Evolutionary conservation across 2,888 invertebrate genomes (phyloP).

Genomic region (Mythimna lalbum): DNA sequence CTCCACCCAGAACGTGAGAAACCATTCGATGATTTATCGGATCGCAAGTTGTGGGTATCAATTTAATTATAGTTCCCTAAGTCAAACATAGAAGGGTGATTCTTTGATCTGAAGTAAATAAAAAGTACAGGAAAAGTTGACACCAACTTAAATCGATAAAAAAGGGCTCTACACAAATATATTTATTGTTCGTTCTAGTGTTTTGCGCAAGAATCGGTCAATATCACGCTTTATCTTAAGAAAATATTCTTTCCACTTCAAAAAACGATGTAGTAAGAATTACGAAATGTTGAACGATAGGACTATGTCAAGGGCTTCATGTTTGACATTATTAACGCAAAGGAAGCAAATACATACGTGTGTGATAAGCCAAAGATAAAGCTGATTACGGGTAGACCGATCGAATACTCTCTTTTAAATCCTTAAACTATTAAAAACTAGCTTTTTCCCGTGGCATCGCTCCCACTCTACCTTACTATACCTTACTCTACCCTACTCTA

Average conservation of each 20-base stretch:
- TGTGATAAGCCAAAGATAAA: slow-evolving; percentile 44
- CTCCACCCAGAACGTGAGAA: no score
- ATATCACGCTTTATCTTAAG: slow-evolving; percentile 17
- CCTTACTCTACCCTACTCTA: no score
- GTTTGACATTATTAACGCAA: slow-evolving; percentile 40
- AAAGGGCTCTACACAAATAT: neutral
- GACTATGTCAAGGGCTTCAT: slow-evolving; percentile 27
- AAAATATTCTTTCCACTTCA: slow-evolving; percentile 39
- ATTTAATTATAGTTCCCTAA: no score
- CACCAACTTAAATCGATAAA: neutral
- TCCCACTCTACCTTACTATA: no score
- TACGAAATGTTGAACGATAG: slow-evolving; percentile 43
- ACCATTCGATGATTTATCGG: neutral
- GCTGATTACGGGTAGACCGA: slow-evolving; percentile 17
- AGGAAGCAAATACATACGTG: slow-evolving; percentile 17
- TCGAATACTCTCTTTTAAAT: slow-evolving; percentile 22
- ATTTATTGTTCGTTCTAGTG: neutral
- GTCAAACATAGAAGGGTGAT: no score
- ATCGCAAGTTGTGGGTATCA: neutral
- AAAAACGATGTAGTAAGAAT: slow-evolving; percentile 27
- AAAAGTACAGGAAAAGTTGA: neutral
- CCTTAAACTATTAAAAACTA: no score
- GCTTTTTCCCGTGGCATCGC: no score
- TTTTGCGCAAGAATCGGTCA: slow-evolving; percentile 24
- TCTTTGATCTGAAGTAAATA: neutral